These are phyloP conservation scores for Drosophila macrospina DNA, from an alignment of 2,888 invertebrate genomes.

Conservation along the genomic window DNA sequence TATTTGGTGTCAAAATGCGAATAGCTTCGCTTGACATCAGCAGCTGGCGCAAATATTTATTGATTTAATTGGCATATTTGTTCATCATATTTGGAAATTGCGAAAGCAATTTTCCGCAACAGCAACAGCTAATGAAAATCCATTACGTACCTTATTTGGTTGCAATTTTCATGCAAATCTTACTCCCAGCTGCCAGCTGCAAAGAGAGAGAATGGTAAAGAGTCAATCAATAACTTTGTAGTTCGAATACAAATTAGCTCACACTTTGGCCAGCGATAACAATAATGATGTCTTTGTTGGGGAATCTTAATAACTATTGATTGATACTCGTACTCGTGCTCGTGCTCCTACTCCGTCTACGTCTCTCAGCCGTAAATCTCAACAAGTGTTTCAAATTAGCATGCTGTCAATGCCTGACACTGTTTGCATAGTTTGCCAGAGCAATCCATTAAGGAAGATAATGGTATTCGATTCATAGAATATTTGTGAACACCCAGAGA, in stretches of 20 bases:
- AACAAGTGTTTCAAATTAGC: conserved; percentile 38
- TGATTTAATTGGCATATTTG: conserved; percentile 69
- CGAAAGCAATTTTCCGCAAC: conserved; percentile 28
- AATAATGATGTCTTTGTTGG: conserved; percentile 10
- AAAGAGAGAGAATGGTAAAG: conserved; percentile 60
- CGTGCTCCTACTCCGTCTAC: not conserved
- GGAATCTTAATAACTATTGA: conserved; percentile 35
- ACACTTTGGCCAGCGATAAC: not conserved
- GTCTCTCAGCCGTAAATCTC: conserved; percentile 39
- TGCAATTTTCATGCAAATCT: conserved; percentile 73
- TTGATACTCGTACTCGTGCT: conserved; percentile 10
- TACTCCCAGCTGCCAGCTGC: conserved; percentile 43
- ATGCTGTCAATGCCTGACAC: conserved; percentile 25
- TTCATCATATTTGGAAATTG: conserved; percentile 27
- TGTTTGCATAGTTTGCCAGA: not conserved
- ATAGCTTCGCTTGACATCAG: conserved; percentile 46
- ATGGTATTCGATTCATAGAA: conserved; percentile 24
- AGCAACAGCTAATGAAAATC: conserved; percentile 16
- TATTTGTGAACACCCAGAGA: conserved; percentile 5
- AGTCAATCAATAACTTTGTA: not conserved
- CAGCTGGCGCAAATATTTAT: conserved; percentile 71
- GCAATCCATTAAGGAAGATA: conserved; percentile 32
- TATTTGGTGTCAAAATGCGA: conserved; percentile 70
- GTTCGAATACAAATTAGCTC: conserved; percentile 14
- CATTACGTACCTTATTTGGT: conserved; percentile 62